Conservation (phyloP, 2,797 vertebrate species). For the Characodon lateralis region DNA sequence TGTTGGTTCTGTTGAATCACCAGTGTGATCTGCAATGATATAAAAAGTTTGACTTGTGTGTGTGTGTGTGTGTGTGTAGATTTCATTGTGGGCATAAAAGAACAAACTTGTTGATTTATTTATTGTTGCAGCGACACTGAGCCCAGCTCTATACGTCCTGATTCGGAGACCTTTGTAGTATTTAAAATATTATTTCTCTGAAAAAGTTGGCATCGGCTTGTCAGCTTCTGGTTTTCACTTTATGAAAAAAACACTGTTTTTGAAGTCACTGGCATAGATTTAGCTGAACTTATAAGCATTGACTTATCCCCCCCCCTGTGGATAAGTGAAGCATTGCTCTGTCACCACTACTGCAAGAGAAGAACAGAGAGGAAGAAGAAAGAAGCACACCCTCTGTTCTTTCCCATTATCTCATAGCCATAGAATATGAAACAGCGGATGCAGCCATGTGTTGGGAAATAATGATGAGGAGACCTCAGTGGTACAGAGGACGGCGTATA, state of each 20-base stretch:
- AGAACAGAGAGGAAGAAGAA: constrained; percentile 12
- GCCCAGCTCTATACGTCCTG: neutral
- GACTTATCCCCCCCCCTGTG: constrained; percentile 39
- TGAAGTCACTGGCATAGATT: neutral
- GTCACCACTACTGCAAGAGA: constrained; percentile 30
- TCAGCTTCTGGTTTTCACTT: constrained; percentile 8
- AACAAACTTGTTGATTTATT: constrained; percentile 11
- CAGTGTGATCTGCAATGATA: neutral
- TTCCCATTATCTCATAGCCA: constrained; percentile 55
- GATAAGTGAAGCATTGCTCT: constrained; percentile 50
- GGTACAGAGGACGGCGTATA: constrained; percentile 62
- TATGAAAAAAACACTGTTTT: neutral
- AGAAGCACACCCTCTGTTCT: constrained; percentile 25
- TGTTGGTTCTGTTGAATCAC: neutral
- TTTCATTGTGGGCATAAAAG: neutral
- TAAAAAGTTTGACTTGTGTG: neutral
- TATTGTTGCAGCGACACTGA: neutral
- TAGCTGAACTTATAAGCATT: constrained; percentile 17
- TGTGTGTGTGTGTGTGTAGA: neutral
- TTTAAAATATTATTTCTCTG: constrained; percentile 4
- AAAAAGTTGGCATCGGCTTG: constrained; percentile 9
- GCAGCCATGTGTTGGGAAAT: constrained; percentile 65
- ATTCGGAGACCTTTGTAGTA: neutral
- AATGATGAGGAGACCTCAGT: constrained; percentile 64
- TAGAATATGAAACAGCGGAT: constrained; percentile 57